Conservation (phyloP, 64 coral and sea anemone species). For the Pocillopora damicornis region DNA sequence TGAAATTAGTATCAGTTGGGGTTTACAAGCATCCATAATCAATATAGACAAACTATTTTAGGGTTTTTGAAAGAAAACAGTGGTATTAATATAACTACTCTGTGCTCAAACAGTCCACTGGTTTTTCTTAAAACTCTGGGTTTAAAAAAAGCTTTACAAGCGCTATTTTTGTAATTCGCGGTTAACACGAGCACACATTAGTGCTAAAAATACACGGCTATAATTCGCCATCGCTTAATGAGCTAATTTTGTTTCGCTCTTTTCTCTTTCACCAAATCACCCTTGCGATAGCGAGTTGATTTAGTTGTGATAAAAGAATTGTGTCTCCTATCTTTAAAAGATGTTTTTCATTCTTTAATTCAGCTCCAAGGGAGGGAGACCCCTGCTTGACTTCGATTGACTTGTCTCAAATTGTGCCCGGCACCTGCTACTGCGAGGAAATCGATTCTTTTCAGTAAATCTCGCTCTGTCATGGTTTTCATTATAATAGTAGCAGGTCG, state of each 20-base stretch:
- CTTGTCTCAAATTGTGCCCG: background rate
- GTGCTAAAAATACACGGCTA: background rate
- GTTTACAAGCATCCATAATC: background rate
- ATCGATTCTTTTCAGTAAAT: background rate
- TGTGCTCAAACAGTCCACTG: background rate
- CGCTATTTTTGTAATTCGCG: background rate
- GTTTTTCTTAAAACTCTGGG: background rate
- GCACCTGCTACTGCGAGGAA: slow-evolving; percentile 7
- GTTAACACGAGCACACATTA: background rate
- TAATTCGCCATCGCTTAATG: background rate
- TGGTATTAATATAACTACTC: background rate
- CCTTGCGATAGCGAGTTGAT: background rate
- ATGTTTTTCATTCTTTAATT: slow-evolving; percentile 13
- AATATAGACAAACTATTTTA: background rate
- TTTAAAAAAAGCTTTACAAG: background rate
- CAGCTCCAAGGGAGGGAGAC: slow-evolving; percentile 15
- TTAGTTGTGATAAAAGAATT: background rate
- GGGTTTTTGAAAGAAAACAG: slow-evolving; percentile 15
- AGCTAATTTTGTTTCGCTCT: background rate
- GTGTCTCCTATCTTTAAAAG: background rate
- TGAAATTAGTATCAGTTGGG: slow-evolving; percentile 10
- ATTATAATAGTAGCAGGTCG: slow-evolving; percentile 12
- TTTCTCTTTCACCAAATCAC: background rate
- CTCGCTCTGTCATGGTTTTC: background rate
- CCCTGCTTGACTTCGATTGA: background rate